These are phyloP conservation scores for Leucopsar rothschildi DNA, from an alignment of 2,113 vertebrate species.

Conservation along the genomic window DNA sequence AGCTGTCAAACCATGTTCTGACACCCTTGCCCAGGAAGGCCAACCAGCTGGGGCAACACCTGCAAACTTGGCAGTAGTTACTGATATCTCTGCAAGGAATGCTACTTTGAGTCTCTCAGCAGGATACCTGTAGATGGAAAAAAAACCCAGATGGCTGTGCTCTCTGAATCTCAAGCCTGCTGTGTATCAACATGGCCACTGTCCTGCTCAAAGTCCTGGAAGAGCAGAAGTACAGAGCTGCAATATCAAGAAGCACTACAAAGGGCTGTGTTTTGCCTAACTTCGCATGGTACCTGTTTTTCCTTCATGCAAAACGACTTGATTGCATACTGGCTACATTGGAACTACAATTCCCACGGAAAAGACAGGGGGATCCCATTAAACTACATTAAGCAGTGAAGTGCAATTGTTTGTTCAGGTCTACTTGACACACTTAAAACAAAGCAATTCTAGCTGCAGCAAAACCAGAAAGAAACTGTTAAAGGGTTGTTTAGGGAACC, in stretches of 20 bases:
- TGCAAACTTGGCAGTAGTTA: background rate
- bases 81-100: background rate
- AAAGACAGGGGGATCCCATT: background rate
- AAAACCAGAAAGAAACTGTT: background rate
- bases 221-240: background rate
- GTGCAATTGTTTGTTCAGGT: background rate
- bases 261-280: background rate
- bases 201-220: background rate
- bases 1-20: background rate
- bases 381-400: background rate
- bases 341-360: background rate
- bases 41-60: background rate
- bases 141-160: background rate
- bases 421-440: background rate
- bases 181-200: background rate
- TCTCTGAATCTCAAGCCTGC: background rate
- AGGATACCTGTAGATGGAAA: background rate
- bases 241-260: background rate
- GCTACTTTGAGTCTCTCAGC: background rate
- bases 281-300: background rate
- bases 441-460: background rate
- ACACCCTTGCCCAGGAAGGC: background rate
- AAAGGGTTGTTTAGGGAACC: background rate
- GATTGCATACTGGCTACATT: background rate
- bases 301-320: background rate